Base-by-base conservation (phyloP, 2,888 invertebrate species). In the Leuctra nigra region DNA sequence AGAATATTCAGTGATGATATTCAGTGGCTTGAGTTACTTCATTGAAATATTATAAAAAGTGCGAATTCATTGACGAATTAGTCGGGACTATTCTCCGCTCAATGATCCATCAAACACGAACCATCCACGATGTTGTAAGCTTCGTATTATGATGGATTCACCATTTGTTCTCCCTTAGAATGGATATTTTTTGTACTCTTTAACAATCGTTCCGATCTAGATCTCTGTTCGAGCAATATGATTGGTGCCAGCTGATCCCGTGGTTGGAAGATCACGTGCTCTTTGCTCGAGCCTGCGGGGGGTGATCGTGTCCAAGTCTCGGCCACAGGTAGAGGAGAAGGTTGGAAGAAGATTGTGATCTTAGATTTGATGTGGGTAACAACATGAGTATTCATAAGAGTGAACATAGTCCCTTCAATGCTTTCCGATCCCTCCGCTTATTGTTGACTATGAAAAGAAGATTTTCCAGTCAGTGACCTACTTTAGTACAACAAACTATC, bases 381-480 rank as follows among this genome's bases (percentile, higher is more conserved):
- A 44, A 44, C 44, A 22, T 23, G 44, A 2, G 44, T 44, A 44
- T 44, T 44, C 44, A 44, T 44, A 23, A n/a, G 20, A n/a, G n/a
- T n/a, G 3, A 41, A 20, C 14, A 41, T 41, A 18, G 22, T n/a
- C 4, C 23, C 23, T n/a, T 20, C 44, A 23, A 22, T 23, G 7
- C 44, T 44, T 44, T 23, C 44, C 23, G 44, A 44, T 44, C 44
- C 23, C 44, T 44, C 13, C 44, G 44, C 22, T 11, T 23, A 44
- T 44, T 44, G 44, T 44, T n/a, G 4, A 22, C 7, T 13, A 22
- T 20, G 23, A 44, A 44, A 44, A 44, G 44, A 44, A n/a, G 44
- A 22, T 44, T 44, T 44, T 44, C 44, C 44, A 44, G 44, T 44
- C 44, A 44, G 22, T 44, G 44, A 44, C 44, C 44, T 20, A 44